A percentile compares a stretch with the other conserved stretches of the same genome.
Evolutionary conservation across 1,140 invertebrate genomes (phyloP).

Genomic region (Eumaeus atala): DNA sequence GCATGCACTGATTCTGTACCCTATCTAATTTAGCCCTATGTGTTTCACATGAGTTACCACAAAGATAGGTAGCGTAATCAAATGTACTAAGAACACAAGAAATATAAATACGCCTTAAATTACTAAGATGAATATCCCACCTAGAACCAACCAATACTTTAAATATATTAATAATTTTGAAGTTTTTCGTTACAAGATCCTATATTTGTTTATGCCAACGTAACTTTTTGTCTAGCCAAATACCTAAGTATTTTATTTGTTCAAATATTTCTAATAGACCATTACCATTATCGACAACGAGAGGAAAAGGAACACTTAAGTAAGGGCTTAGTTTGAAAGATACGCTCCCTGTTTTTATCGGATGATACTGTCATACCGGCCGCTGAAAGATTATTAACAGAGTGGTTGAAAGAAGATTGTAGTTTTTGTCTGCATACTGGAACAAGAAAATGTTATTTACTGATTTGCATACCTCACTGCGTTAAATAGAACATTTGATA

Average conservation of each 20-base stretch:
- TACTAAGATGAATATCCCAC: no score
- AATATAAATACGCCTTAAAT: no score
- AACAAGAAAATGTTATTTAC: background rate
- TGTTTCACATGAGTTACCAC: no score
- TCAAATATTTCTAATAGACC: background rate
- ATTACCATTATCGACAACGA: background rate
- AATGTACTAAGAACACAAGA: no score
- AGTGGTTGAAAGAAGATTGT: background rate
- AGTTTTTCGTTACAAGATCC: background rate
- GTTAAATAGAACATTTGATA: slow-evolving; percentile 5
- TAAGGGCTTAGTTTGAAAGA: background rate
- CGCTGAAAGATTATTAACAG: background rate
- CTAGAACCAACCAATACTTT: background rate
- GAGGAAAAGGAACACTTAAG: background rate
- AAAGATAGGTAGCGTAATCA: no score
- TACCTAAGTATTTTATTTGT: slow-evolving; percentile 1
- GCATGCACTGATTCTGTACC: background rate
- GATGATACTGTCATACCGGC: no score
- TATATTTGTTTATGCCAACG: slow-evolving; percentile 7
- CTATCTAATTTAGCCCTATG: no score
- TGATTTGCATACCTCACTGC: background rate
- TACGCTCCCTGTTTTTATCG: no score
- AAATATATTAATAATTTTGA: background rate
- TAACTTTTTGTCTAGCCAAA: slow-evolving; percentile 3
- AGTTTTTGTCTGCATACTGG: slow-evolving; percentile 5